Base-by-base conservation (phyloP, 92 coral and sea anemone genomes). In the Siderastrea radians region DNA sequence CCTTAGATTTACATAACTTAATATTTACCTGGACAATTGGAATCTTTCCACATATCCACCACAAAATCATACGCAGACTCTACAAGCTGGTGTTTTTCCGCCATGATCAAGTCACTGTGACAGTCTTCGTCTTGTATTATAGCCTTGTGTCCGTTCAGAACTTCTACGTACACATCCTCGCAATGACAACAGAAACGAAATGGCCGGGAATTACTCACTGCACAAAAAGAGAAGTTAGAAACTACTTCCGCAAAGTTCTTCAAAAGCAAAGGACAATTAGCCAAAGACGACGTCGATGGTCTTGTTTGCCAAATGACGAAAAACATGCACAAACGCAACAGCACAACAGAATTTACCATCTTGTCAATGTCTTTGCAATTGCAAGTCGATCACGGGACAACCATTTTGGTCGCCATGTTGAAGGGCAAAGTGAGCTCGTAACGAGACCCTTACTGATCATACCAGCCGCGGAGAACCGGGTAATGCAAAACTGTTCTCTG, bases 141-240 rank as follows among this genome's bases (percentile, higher is more conserved):
- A 7, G 1, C 59, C 53, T 72, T 85, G 74, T 44, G 55, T 1
- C 43, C 78, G 11, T 82, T 58, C 3, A 93, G 59, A 26, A 72
- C 74, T 52, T 48, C 14, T 13, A 62, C 73, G 77, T 79, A 93
- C 53, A 76, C 57, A 1, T 78, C 5, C 13, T 79, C 19, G 66
- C 95, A 93, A 62, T 60, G n/a, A 57, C 93, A 85, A 52, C 95
- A 93, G 67, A 93, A 90, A 48, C 88, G 84, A 74, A 93, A 93
- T 11, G 95, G 95, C 9, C 93, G 67, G 15, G 95, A 92, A 65
- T 90, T 57, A 1, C 50, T 78, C 44, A 93, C 91, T 11, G 95
- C 95, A 72, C 95, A 93, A 7, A 68, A 72, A 4, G 95, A 90
- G 83, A 72, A 93, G 85, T 89, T 86, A 2, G 95, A 90, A 51